Evolutionary conservation across 2,888 invertebrate genomes (phyloP).

Genomic region (Entomobrya multifasciata): DNA sequence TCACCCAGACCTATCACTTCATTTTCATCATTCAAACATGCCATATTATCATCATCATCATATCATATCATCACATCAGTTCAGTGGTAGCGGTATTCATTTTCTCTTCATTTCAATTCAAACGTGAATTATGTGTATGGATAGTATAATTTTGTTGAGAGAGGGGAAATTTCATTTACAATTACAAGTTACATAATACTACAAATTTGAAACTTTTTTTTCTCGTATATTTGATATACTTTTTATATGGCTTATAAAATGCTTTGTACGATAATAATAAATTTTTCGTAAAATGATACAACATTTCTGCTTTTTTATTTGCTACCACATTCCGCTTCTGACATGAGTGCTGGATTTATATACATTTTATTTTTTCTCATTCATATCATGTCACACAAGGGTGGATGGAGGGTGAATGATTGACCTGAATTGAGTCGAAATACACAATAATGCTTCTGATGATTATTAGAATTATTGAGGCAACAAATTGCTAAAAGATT

Average conservation of each 20-base stretch:
- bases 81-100: neutral
- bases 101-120: too few species aligned
- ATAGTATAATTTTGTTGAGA: too few species aligned
- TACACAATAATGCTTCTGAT: neutral
- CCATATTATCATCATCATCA: too few species aligned
- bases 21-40: neutral
- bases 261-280: too few species aligned
- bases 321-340: neutral
- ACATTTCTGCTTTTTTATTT: neutral
- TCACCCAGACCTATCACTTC: neutral
- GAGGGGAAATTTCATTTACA: too few species aligned
- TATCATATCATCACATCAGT: neutral
- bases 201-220: too few species aligned
- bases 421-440: conserved; percentile 65
- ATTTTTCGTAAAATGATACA: neutral
- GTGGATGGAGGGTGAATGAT: conserved; percentile 40
- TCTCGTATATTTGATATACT: too few species aligned
- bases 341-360: neutral
- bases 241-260: too few species aligned
- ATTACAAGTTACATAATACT: too few species aligned
- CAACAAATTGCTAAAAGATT: conserved; percentile 63
- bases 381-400: too few species aligned
- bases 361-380: too few species aligned
- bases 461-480: conserved; percentile 15
- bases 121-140: too few species aligned